phyloP scores from a whole-genome alignment of 2,888 invertebrate genomes.

The Hymenopus coronatus region DNA sequence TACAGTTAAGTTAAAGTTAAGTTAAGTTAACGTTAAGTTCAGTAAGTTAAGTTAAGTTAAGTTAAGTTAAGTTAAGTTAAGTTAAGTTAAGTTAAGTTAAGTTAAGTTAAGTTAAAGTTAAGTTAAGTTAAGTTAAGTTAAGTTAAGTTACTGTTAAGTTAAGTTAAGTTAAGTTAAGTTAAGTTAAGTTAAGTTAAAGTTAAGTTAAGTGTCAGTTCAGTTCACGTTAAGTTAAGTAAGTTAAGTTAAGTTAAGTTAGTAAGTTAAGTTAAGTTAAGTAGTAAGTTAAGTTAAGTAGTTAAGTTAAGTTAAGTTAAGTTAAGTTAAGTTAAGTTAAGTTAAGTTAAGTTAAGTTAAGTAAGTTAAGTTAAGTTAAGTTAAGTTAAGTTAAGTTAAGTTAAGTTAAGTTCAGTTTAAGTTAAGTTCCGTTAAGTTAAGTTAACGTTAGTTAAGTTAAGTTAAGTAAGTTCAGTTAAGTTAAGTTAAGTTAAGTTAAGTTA shows the following conservation, averaged over 20 bases:
- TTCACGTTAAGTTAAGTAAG: constrained; percentile 13
- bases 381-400: too few species aligned
- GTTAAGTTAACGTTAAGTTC: too few species aligned
- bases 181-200: not conserved
- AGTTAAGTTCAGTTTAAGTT: not conserved
- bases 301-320: too few species aligned
- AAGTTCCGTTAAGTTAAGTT: not conserved
- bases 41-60: not conserved
- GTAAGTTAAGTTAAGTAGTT: constrained; percentile 12
- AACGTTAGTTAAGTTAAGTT: not conserved
- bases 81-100: not conserved
- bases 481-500: not conserved
- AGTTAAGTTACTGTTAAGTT: not conserved
- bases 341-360: too few species aligned
- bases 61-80: not conserved
- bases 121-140: not conserved
- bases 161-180: not conserved
- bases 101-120: not conserved
- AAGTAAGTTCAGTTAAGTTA: not conserved
- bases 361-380: too few species aligned
- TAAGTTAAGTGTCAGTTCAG: not conserved
- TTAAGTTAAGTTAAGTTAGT: too few species aligned
- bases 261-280: not conserved
- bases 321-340: too few species aligned
- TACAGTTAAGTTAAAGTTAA: too few species aligned